Evolutionary conservation across 2,797 vertebrate genomes (phyloP).

Genomic region (Diceros bicornis): DNA sequence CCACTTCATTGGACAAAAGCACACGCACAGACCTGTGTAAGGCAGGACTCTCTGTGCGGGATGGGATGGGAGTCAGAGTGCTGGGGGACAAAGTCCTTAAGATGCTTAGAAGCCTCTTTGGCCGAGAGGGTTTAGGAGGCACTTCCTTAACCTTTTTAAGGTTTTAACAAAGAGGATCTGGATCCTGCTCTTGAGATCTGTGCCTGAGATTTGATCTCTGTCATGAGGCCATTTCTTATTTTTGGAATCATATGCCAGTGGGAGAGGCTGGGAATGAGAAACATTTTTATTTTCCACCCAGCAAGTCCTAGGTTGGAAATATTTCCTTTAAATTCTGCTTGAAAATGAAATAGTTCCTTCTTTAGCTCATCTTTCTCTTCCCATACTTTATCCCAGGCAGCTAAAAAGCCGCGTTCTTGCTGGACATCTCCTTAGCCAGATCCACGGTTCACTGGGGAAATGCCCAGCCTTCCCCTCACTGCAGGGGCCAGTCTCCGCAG

Average conservation of each 20-base stretch:
- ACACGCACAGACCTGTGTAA: neutral
- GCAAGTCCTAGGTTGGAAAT: neutral
- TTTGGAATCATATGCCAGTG: neutral
- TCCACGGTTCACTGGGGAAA: neutral
- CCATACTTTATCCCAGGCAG: no score
- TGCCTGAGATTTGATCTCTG: neutral
- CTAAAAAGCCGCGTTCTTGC: neutral
- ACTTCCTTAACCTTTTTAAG: neutral
- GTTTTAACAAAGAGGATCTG: neutral
- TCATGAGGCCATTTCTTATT: neutral
- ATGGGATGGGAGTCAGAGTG: neutral
- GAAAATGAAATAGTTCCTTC: neutral
- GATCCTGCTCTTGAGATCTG: neutral
- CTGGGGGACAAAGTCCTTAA: neutral
- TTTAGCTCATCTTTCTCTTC: neutral
- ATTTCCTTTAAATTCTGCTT: neutral
- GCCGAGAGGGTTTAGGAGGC: neutral
- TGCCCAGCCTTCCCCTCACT: neutral
- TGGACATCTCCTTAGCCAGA: neutral
- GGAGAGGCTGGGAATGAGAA: neutral
- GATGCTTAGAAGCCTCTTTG: neutral
- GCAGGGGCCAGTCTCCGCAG: neutral
- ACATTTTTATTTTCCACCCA: neutral
- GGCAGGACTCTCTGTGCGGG: neutral
- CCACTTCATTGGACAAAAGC: neutral